phyloP scores from a whole-genome alignment of 2,113 vertebrate genomes.

The Procavia capensis region DNA sequence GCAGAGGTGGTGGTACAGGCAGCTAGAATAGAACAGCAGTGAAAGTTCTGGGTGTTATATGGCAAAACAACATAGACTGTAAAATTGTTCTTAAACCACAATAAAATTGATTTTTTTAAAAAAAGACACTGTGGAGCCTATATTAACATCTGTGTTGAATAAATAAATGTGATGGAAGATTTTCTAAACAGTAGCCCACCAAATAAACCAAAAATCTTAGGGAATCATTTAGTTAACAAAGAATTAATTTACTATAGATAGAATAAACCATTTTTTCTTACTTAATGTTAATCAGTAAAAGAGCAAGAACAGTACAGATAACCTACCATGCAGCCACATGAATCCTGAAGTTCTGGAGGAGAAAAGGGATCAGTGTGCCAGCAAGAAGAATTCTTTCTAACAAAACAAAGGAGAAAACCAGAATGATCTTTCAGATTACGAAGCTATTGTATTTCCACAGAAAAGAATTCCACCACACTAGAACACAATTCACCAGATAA shows the following conservation, averaged over 20 bases:
- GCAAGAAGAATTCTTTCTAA: slow-evolving; percentile 65
- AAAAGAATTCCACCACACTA: background rate
- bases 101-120: too few relatives aligned
- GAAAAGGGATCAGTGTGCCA: slow-evolving; percentile 33
- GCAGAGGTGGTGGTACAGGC: too few relatives aligned
- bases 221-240: background rate
- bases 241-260: background rate
- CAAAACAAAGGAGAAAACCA: background rate
- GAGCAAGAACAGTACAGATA: background rate
- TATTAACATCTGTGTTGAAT: rapidly evolving
- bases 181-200: background rate
- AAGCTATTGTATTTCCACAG: background rate
- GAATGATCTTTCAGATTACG: background rate
- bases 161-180: background rate
- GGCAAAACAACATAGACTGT: too few relatives aligned
- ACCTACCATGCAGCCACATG: slow-evolving; percentile 74
- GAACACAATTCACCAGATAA: background rate
- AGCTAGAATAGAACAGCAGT: too few relatives aligned
- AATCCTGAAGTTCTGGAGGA: background rate
- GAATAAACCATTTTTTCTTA: background rate
- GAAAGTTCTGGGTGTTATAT: too few relatives aligned
- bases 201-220: background rate
- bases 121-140: background rate
- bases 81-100: too few relatives aligned
- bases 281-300: background rate